Percentiles rank a stretch among this genome's conserved stretches.
Evolutionary conservation across 1,140 invertebrate species (phyloP).

Genomic region (Spodoptera frugiperda): DNA sequence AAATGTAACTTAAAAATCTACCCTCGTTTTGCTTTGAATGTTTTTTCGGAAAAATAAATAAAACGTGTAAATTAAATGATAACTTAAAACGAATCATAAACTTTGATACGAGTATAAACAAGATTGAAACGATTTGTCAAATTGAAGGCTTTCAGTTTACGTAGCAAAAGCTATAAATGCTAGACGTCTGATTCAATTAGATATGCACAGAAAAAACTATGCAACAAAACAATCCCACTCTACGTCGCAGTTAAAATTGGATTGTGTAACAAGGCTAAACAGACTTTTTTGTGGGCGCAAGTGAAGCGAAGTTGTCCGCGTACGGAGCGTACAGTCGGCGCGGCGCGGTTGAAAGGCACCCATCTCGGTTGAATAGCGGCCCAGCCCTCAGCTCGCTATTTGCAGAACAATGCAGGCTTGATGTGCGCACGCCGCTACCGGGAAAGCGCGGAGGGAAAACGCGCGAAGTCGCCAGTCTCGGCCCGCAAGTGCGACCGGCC

Average conservation of each 20-base stretch:
- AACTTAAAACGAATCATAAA: too few relatives aligned
- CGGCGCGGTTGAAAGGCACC: slow-evolving; percentile 74
- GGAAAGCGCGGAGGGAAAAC: slow-evolving; percentile 84
- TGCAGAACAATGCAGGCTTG: slow-evolving; percentile 84
- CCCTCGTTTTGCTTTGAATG: too few relatives aligned
- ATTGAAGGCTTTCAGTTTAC: not conserved
- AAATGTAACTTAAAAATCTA: too few relatives aligned
- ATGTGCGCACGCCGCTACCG: slow-evolving; percentile 78
- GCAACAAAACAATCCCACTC: slow-evolving; percentile 11
- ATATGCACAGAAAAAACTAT: slow-evolving; percentile 5
- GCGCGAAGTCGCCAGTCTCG: slow-evolving; percentile 79
- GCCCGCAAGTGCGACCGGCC: slow-evolving; percentile 76
- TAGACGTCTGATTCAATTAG: not conserved
- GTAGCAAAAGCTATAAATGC: not conserved
- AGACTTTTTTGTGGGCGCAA: slow-evolving; percentile 58
- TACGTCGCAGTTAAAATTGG: slow-evolving; percentile 36
- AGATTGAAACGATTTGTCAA: too few relatives aligned
- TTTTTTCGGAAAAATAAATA: too few relatives aligned
- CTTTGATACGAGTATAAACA: too few relatives aligned
- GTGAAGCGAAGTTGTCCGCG: slow-evolving; percentile 53
- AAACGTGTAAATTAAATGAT: too few relatives aligned
- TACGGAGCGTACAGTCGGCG: slow-evolving; percentile 50
- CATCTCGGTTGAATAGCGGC: slow-evolving; percentile 73
- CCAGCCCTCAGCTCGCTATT: slow-evolving; percentile 78
- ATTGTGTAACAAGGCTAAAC: slow-evolving; percentile 68